Evolutionary conservation across 2,797 vertebrate species (phyloP).

Genomic region (Cryptoprocta ferox): DNA sequence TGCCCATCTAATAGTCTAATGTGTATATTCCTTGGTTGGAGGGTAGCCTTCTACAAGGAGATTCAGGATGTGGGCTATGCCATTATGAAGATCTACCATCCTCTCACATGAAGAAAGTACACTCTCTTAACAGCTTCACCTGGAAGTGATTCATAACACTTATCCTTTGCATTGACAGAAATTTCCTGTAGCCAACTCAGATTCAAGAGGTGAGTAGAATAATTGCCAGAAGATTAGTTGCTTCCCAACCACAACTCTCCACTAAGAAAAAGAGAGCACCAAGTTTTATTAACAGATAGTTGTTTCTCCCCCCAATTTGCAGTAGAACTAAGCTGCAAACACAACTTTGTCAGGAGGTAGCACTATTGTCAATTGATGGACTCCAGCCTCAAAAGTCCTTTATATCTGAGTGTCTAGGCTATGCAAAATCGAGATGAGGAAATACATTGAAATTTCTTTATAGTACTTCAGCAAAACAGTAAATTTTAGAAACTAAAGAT

Average conservation of each 20-base stretch:
- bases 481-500: slow-evolving; percentile 38
- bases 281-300: not conserved
- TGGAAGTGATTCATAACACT: not conserved
- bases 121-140: not conserved
- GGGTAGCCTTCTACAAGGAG: not conserved
- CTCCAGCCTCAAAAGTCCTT: not conserved
- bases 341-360: not conserved
- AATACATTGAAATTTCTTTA: slow-evolving; percentile 5
- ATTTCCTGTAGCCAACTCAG: not conserved
- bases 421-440: not conserved
- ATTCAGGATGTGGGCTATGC: not conserved
- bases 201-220: not conserved
- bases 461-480: not conserved
- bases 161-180: not conserved
- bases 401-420: not conserved
- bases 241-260: not conserved
- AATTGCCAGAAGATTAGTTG: not conserved
- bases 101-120: not conserved
- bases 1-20: not conserved
- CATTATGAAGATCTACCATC: not conserved
- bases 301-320: not conserved
- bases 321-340: not conserved
- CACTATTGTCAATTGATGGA: not conserved
- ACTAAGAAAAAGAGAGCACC: not conserved
- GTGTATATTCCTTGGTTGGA: not conserved